Evolutionary conservation across 2,888 invertebrate genomes (phyloP).

Genomic region (Acleris literana): DNA sequence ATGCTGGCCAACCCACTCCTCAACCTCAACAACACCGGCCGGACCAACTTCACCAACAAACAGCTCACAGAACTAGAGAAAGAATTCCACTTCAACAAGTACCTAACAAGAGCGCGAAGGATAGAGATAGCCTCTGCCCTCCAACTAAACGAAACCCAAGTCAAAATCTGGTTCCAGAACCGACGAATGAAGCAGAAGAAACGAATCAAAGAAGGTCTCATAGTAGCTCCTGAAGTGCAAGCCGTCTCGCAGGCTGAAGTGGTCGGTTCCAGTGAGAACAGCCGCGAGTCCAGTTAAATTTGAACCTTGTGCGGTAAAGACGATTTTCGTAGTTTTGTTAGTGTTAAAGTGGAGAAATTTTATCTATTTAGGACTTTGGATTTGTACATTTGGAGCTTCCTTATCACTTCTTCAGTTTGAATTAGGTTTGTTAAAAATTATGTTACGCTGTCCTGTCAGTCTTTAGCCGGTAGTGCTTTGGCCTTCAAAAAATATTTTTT

Average conservation of each 20-base stretch:
- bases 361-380: constrained; percentile 30
- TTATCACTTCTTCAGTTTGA: constrained; percentile 20
- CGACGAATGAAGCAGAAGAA: constrained; percentile 99
- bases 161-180: constrained; percentile 99
- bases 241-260: constrained; percentile 66
- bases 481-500: too few relatives aligned
- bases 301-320: constrained; percentile 10
- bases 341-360: constrained; percentile 32
- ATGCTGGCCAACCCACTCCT: constrained; percentile 77
- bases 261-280: constrained; percentile 87
- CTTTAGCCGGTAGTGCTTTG: too few relatives aligned
- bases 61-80: constrained; percentile 99
- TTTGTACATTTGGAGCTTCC: constrained; percentile 34
- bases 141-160: constrained; percentile 98
- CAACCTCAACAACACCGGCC: constrained; percentile 91
- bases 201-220: constrained; percentile 95
- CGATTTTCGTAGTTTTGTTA: constrained; percentile 26
- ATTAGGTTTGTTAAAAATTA: constrained; percentile 1
- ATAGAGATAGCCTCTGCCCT: constrained; percentile 99
- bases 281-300: constrained; percentile 86
- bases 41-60: constrained; percentile 99
- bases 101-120: constrained; percentile 96
- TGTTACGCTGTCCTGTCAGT: too few relatives aligned
- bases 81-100: constrained; percentile 99
- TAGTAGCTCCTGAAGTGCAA: constrained; percentile 82